Evolutionary conservation across 2,888 invertebrate genomes (phyloP), one percentile per base, ranked within the genome.

Genomic region (Andricus curvator): DNA sequence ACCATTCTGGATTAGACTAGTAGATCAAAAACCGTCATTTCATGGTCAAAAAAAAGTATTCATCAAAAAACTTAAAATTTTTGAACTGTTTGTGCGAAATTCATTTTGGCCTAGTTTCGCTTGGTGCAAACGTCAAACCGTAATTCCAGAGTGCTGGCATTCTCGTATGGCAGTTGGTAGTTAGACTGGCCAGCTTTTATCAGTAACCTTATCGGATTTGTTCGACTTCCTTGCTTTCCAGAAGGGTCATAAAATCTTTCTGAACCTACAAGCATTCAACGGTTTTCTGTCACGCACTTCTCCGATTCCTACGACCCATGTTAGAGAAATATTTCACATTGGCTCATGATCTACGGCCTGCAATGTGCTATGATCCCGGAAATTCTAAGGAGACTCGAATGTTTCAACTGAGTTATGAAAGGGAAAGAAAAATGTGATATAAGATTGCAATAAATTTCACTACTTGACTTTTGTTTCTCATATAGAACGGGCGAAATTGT

Each of bases 111-210:
- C 70, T 48, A 33, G 51, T 29, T 70, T 51, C 11, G 60, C 29
- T 70, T 1, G 25, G 15, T 79, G 82, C 68, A 79, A 80, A 76
- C 68, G 78, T 78, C 66, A 51, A 76, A 76, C 81, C 79, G 48
- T 51, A 70, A 51, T 70, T 70, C 25, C 48, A 74, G 67, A 76
- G 76, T 80, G 83, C 80, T 80, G 77, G 78, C 80, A 81, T 85
- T 85, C 81, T 82, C 78, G 82, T 82, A 82, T 82, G 85, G 84
- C 82, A 83, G 80, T 74, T 74, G 80, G 80, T 77, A 66, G 84
- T 82, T 82, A 84, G 51, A 78, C 77, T 64, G 78, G 67, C 60
- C 62, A 64, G 17, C 60, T 48, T 11, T 65, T 84, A 84, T 84
- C 84, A 78, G 65, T 33, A 78, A 60, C 66, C 79, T 65, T 81